Evolutionary conservation across 2,113 vertebrate species (phyloP).

Genomic region (Halcyon senegalensis): DNA sequence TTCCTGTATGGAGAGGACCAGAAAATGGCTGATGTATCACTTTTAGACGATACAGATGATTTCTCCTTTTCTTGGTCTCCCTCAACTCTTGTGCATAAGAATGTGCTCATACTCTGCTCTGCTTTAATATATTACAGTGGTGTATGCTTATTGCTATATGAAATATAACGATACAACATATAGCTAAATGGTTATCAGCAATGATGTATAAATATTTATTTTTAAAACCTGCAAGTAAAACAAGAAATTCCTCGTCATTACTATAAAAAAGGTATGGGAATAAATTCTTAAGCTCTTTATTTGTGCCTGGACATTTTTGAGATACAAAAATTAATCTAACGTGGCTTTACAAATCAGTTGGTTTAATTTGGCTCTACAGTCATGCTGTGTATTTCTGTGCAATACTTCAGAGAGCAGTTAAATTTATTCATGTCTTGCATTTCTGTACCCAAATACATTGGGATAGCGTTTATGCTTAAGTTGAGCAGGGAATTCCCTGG

Average conservation of each 20-base stretch:
- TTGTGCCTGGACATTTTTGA: background rate
- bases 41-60: background rate
- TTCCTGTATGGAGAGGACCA: background rate
- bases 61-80: background rate
- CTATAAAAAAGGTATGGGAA: background rate
- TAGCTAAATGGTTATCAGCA: background rate
- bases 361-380: background rate
- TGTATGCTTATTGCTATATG: background rate
- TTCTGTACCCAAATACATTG: background rate
- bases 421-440: background rate
- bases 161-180: background rate
- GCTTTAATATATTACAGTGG: background rate
- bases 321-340: background rate
- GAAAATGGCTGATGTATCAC: background rate
- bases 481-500: background rate
- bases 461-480: background rate
- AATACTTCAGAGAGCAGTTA: background rate
- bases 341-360: background rate
- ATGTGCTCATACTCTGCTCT: background rate
- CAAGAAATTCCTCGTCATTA: background rate
- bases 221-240: background rate
- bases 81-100: background rate
- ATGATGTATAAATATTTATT: background rate
- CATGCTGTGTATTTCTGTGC: background rate
- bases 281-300: background rate